phyloP scores from a whole-genome alignment of 2,113 vertebrate genomes.

The Etheostoma spectabile region DNA sequence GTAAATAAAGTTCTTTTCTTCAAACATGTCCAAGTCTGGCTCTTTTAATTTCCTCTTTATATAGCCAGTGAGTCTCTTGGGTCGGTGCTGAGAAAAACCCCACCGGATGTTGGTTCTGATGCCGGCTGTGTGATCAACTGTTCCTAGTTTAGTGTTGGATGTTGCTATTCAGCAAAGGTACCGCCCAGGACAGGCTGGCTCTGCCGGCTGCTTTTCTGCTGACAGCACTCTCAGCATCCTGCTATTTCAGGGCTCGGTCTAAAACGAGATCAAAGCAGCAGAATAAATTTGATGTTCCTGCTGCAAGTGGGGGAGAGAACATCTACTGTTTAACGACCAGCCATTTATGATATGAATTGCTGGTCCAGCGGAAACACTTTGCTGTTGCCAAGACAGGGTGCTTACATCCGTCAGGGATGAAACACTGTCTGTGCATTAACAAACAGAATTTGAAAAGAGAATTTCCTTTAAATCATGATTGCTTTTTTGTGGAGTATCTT shows the following conservation, averaged over 20 bases:
- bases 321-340: constrained; percentile 58
- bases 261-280: constrained; percentile 73
- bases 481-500: background rate
- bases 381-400: constrained; percentile 34
- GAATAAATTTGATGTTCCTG: constrained; percentile 67
- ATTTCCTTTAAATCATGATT: constrained; percentile 4
- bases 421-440: constrained; percentile 7
- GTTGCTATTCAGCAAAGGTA: constrained; percentile 49
- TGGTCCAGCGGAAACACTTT: constrained; percentile 44
- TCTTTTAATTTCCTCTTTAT: constrained; percentile 76
- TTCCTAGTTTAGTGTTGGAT: constrained; percentile 68
- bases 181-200: constrained; percentile 25
- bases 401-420: constrained; percentile 22
- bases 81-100: constrained; percentile 64
- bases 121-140: constrained; percentile 63
- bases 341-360: constrained; percentile 55
- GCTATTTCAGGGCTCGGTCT: constrained; percentile 66
- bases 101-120: constrained; percentile 55
- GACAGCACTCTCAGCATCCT: constrained; percentile 56
- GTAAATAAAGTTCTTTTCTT: constrained; percentile 85
- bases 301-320: constrained; percentile 42
- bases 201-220: constrained; percentile 63
- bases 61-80: constrained; percentile 66
- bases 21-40: constrained; percentile 68
- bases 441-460: constrained; percentile 10